Evolutionary conservation across 2,888 invertebrate species (phyloP), one percentile per base, ranked within the genome.

Genomic region (Ichneumoninae sp.): DNA sequence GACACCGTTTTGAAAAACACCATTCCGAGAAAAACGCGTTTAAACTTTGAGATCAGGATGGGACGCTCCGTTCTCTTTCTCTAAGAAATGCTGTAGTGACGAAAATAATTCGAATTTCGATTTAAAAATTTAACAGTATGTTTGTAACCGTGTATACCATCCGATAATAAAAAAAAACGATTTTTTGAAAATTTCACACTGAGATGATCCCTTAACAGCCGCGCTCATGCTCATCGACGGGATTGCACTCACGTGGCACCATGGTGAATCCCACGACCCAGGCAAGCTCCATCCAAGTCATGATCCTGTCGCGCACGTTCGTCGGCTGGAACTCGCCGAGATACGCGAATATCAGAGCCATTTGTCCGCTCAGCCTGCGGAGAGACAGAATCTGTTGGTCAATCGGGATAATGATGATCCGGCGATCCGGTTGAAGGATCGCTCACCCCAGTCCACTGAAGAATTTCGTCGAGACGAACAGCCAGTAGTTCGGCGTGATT

Each of bases 261-360:
- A 96, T 90, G 87, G 97, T 96, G 81, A 97, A 96, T 82, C 97
- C 97, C 54, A 96, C 92, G 36, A 96, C 96, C 97, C 97, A 97
- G 93, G 97, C 97, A 93, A 97, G 94, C 94, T 97, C 97, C 96
- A 97, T 96, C 96, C 97, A 97, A 92, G 97, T 96, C 80, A 97
- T 95, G 91, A 97, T 96, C 89, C 96, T 96, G 92, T 97, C 96
- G 91, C 97, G 95, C 93, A 96, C 96, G 92, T 96, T 96, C 68
- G 96, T 96, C 30, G 96, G 96, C 91, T 97, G 97, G 94, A 97
- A 97, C 94, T 97, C 97, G 78, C 97, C 97, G 88, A 97, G 94
- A 93, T 97, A 97, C 0, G 97, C 96, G 93, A 97, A 97, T 88
- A 96, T 96, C 88, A 97, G 96, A 85, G 97, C 96, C 95, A 97